phyloP scores from a whole-genome alignment of 2,888 invertebrate genomes.

The Meteorus colon region DNA sequence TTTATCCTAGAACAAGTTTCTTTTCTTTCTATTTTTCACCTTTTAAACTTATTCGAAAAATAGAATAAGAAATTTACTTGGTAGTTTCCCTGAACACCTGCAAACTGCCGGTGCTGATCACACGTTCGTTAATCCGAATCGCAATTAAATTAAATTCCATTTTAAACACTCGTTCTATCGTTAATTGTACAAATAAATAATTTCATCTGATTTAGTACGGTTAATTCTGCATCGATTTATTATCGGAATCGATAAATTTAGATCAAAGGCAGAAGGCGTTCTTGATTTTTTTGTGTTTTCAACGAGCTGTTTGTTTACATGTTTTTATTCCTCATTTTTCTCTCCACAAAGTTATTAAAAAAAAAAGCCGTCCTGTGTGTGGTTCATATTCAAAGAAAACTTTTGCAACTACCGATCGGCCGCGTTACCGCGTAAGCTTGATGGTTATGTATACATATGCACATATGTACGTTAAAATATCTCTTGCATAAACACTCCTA shows the following conservation, averaged over 20 bases:
- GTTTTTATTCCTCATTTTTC: too few relatives aligned
- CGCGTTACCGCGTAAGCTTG: too few relatives aligned
- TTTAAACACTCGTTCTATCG: not conserved
- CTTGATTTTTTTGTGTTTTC: too few relatives aligned
- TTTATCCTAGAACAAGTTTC: constrained; percentile 32
- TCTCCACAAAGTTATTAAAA: too few relatives aligned
- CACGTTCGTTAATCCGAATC: constrained; percentile 1
- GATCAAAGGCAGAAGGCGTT: constrained; percentile 1
- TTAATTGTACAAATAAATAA: constrained; percentile 6
- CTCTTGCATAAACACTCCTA: constrained; percentile 2
- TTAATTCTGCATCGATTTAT: constrained; percentile 1
- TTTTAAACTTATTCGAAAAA: constrained; percentile 19
- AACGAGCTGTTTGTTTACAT: too few relatives aligned
- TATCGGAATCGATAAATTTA: not conserved
- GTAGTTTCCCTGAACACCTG: constrained; percentile 27
- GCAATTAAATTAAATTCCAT: constrained; percentile 3
- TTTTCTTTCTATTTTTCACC: constrained; percentile 17
- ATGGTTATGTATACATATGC: not conserved
- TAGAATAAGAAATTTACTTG: not conserved
- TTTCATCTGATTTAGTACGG: not conserved
- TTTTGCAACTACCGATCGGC: too few relatives aligned
- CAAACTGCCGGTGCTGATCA: constrained; percentile 10
- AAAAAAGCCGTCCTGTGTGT: too few relatives aligned
- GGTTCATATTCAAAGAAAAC: too few relatives aligned
- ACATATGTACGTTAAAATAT: constrained; percentile 2